phyloP scores from a whole-genome alignment of 92 coral and sea anemone species.

The Hydrozoanthus gracilis region DNA sequence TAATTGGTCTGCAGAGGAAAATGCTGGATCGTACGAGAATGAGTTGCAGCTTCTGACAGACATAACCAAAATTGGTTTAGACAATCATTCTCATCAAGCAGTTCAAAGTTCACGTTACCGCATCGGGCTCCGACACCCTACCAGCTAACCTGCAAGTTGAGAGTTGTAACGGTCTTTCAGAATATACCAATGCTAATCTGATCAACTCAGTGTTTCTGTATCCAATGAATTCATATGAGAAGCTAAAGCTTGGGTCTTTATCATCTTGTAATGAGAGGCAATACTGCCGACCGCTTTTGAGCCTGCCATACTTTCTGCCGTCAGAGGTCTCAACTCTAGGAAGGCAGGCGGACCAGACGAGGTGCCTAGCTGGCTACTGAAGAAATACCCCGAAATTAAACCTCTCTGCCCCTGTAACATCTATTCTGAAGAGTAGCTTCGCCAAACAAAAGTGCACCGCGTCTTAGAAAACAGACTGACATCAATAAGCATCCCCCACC shows the following conservation, averaged over 20 bases:
- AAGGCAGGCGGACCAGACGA: conserved; percentile 4
- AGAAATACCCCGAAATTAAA: conserved; percentile 1
- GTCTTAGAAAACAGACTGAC: too few species aligned
- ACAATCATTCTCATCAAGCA: not conserved
- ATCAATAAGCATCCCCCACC: too few species aligned
- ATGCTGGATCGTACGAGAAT: too few species aligned
- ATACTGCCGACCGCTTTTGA: conserved; percentile 20
- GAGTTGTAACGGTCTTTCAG: conserved; percentile 17
- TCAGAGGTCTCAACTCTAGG: conserved; percentile 5
- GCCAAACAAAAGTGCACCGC: not conserved
- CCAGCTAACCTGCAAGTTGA: conserved; percentile 12
- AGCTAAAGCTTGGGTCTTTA: conserved; percentile 13
- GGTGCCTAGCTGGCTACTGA: conserved; percentile 32
- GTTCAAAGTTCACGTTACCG: not conserved
- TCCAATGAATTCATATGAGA: conserved; percentile 30
- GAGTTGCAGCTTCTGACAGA: too few species aligned
- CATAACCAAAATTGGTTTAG: too few species aligned
- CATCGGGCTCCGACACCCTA: conserved; percentile 50
- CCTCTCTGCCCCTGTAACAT: not conserved
- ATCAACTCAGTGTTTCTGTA: conserved; percentile 39
- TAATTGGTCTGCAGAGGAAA: too few species aligned
- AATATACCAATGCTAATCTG: conserved; percentile 2
- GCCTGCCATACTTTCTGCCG: conserved; percentile 24
- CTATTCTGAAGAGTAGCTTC: conserved; percentile 1
- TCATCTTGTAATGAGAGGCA: not conserved